Conservation (phyloP, 2,797 vertebrate species). For the Bovichtus diacanthus region DNA sequence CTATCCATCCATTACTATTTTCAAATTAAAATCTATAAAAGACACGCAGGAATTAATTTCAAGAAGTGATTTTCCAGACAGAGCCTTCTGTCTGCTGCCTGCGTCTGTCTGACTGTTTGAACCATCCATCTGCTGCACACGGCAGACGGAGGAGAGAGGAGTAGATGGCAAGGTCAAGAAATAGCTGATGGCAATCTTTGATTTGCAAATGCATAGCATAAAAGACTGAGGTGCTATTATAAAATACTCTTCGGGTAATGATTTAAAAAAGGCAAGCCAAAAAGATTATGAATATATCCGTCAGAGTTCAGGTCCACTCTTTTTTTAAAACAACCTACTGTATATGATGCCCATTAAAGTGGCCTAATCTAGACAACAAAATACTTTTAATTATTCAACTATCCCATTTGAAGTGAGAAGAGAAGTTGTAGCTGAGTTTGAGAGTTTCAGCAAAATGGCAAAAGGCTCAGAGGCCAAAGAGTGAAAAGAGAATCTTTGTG, state of each 20-base stretch:
- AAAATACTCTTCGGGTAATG: conserved; percentile 12
- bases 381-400: neutral
- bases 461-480: conserved; percentile 38
- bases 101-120: conserved; percentile 59
- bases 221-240: neutral
- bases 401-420: neutral
- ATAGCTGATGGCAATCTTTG: conserved; percentile 38
- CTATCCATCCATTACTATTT: conserved; percentile 16
- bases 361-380: neutral
- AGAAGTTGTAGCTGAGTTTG: neutral
- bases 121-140: conserved; percentile 63
- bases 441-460: conserved; percentile 45
- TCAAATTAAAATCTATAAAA: conserved; percentile 26
- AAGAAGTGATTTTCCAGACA: conserved; percentile 65
- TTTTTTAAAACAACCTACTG: neutral
- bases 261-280: conserved; percentile 7
- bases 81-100: conserved; percentile 60
- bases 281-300: neutral
- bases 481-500: conserved; percentile 27
- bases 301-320: neutral
- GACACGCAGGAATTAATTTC: conserved; percentile 44
- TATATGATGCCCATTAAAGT: neutral
- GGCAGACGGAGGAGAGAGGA: conserved; percentile 32
- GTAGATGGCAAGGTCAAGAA: conserved; percentile 38
- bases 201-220: conserved; percentile 30